A percentile compares a stretch with the other conserved stretches of the same genome.
These are phyloP conservation scores for Thelaira solivaga DNA, from an alignment of 2,888 invertebrate species.

Conservation along the genomic window DNA sequence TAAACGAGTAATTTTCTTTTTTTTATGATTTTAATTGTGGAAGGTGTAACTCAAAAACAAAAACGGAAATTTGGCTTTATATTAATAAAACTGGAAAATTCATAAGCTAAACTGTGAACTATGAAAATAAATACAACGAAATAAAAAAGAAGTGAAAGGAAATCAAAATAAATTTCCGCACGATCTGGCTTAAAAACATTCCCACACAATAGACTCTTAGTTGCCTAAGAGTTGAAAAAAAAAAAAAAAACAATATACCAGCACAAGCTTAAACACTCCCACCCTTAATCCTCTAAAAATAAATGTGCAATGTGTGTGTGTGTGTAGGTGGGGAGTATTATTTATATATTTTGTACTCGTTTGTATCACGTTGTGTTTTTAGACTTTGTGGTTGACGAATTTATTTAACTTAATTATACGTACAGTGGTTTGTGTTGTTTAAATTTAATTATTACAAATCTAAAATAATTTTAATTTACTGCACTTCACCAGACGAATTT, in stretches of 20 bases:
- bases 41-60: slow-evolving; percentile 28
- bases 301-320: not conserved
- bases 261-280: not conserved
- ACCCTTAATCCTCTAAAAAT: not conserved
- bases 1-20: not conserved
- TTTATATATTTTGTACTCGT: slow-evolving; percentile 31
- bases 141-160: not conserved
- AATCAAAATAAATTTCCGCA: slow-evolving; percentile 49
- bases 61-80: not conserved
- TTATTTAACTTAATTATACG: slow-evolving; percentile 21
- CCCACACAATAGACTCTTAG: not conserved
- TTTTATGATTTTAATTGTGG: not conserved
- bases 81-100: not conserved
- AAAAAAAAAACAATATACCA: slow-evolving; percentile 3
- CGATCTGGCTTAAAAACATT: slow-evolving; percentile 18
- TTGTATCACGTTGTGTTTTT: slow-evolving; percentile 2
- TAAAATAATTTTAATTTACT: too few relatives aligned
- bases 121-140: not conserved
- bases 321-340: slow-evolving; percentile 28
- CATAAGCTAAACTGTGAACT: not conserved
- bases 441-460: not conserved
- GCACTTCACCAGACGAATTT: too few relatives aligned
- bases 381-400: slow-evolving; percentile 22
- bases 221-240: slow-evolving; percentile 8
- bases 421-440: too few relatives aligned